Base-by-base conservation (phyloP, 2,113 vertebrate genomes). In the Chaetodon trifascialis region DNA sequence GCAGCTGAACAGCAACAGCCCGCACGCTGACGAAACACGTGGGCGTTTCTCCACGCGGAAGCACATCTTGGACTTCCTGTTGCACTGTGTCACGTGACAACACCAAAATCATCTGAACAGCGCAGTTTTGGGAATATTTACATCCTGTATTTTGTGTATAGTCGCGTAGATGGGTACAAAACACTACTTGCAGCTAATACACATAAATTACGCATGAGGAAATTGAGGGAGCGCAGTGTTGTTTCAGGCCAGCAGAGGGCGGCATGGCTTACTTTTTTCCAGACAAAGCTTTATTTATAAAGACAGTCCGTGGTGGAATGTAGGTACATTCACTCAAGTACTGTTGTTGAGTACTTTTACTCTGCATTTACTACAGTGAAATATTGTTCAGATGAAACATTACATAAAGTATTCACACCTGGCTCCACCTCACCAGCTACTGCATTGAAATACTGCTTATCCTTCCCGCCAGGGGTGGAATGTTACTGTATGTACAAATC, bases 201-300 rank as follows among this genome's bases (percentile, higher is more conserved):
- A 8, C 4, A 49, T 44, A 9, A 46, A 47, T 12, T 2, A 21
- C 7, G 0, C 23, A 30, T 19, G 1, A 12, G 52, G 40, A 16
- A 5, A 59, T 5, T 9, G 21, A 47, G 58, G 49, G 4, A 42
- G 11, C 67, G 12, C 40, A 46, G 0, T 9, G 6, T 11, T 44
- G 15, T 34, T 9, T 3, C 11, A 7, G 47, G 21, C 6, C 88
- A 77, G 67, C 76, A 90, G 89, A 25, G 73, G 83, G 86, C 86
- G 76, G 73, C 23, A 17, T 44, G 10, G 12, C 14, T 51, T 44
- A 38, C 11, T 51, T 0, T 5, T 25, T 25, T 70, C 30, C 30
- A 0, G 9, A 11, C 8, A 55, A 58, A 75, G 10, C 85, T 79
- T 86, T 86, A 80, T 86, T 79, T 19, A 40, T 12, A 1, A 34